These are phyloP conservation scores for Papilio machaon DNA, from an alignment of 1,140 invertebrate genomes.

Conservation along the genomic window DNA sequence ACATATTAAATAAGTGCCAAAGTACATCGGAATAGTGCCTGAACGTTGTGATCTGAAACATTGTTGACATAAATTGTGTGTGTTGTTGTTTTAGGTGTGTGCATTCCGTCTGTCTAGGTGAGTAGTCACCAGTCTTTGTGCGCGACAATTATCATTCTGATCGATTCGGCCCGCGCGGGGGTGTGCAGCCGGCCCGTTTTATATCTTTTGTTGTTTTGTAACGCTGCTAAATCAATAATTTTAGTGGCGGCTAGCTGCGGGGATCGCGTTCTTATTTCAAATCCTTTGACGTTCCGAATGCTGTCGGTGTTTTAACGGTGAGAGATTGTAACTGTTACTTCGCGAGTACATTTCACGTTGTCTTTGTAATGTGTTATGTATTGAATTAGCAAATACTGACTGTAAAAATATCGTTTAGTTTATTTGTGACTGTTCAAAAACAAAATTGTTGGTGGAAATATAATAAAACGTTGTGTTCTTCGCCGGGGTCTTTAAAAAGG, in stretches of 20 bases:
- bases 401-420: constrained; percentile 38
- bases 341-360: constrained; percentile 39
- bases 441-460: constrained; percentile 24
- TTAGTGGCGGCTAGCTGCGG: constrained; percentile 68
- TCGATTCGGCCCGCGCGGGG: constrained; percentile 77
- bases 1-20: constrained; percentile 58
- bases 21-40: constrained; percentile 54
- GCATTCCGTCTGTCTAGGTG: constrained; percentile 74
- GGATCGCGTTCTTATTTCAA: constrained; percentile 62
- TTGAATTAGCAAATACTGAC: constrained; percentile 43
- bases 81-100: constrained; percentile 75
- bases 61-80: constrained; percentile 67
- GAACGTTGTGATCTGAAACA: constrained; percentile 52
- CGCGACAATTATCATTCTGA: constrained; percentile 81
- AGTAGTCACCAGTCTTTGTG: constrained; percentile 77
- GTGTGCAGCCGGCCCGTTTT: constrained; percentile 74
- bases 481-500: constrained; percentile 24
- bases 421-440: constrained; percentile 27
- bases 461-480: constrained; percentile 15
- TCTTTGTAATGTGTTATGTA: constrained; percentile 47
- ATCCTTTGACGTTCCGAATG: constrained; percentile 51
- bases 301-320: constrained; percentile 43
- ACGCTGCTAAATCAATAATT: constrained; percentile 79
- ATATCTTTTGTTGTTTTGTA: constrained; percentile 82
- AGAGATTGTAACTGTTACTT: constrained; percentile 45